Conservation (phyloP, 1,140 invertebrate species). For the Plectrocnemia conspersa region DNA sequence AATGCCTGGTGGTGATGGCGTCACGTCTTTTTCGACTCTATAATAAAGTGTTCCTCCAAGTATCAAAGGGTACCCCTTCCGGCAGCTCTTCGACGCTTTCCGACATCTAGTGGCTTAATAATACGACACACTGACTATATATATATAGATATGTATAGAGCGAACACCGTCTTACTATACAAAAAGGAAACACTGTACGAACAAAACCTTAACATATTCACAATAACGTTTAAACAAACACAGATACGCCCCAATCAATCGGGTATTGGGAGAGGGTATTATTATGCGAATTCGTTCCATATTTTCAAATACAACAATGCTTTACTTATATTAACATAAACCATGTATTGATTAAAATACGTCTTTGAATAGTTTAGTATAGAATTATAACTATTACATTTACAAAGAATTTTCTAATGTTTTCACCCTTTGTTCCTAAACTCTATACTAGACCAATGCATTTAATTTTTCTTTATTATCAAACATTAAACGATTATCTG, state of each 20-base stretch:
- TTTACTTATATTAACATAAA: too few relatives aligned
- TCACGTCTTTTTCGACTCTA: too few relatives aligned
- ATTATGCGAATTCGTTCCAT: slow-evolving; percentile 19
- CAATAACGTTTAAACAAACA: slow-evolving; percentile 34
- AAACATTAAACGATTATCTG: too few relatives aligned
- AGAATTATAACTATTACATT: not conserved
- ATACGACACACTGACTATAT: slow-evolving; percentile 32
- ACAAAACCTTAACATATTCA: slow-evolving; percentile 38
- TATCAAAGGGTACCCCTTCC: slow-evolving; percentile 43
- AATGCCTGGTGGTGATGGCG: too few relatives aligned
- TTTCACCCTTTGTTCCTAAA: too few relatives aligned
- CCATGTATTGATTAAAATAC: too few relatives aligned
- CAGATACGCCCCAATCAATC: slow-evolving; percentile 32
- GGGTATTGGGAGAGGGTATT: slow-evolving; percentile 15
- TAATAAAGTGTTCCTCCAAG: slow-evolving; percentile 43
- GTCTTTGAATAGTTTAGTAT: too few relatives aligned
- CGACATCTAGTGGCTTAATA: slow-evolving; percentile 2
- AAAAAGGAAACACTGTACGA: slow-evolving; percentile 41
- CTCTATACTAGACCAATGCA: too few relatives aligned
- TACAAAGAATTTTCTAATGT: too few relatives aligned
- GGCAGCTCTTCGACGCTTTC: slow-evolving; percentile 10
- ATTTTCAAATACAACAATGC: too few relatives aligned
- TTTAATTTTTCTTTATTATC: too few relatives aligned
- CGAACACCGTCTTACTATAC: slow-evolving; percentile 34
- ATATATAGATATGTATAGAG: too few relatives aligned